phyloP scores from a whole-genome alignment of 2,888 invertebrate genomes.

The Lepidocyrtinus sp. region DNA sequence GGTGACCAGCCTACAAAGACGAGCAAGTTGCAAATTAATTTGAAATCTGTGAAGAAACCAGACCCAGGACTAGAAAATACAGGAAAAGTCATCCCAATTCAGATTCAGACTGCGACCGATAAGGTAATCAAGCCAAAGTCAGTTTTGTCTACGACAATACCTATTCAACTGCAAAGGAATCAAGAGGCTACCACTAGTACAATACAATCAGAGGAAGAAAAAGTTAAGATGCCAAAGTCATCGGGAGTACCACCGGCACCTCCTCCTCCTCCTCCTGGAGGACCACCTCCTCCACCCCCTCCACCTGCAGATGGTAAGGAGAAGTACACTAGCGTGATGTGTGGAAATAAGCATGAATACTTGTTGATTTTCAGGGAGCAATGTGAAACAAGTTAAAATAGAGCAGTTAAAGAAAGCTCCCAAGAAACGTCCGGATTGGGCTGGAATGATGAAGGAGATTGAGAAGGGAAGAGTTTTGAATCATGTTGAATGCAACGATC shows the following conservation, averaged over 20 bases:
- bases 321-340: neutral
- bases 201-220: no score
- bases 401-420: constrained; percentile 74
- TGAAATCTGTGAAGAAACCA: constrained; percentile 64
- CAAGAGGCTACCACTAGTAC: no score
- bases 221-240: no score
- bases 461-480: constrained; percentile 80
- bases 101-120: no score
- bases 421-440: constrained; percentile 79
- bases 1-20: constrained; percentile 28
- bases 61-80: constrained; percentile 37
- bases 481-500: constrained; percentile 89
- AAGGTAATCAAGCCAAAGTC: no score
- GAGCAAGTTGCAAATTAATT: constrained; percentile 62
- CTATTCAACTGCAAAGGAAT: no score
- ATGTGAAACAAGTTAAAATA: constrained; percentile 17
- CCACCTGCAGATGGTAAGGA: constrained; percentile 45
- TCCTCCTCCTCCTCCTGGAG: constrained; percentile 52
- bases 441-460: constrained; percentile 91
- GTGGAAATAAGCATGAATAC: neutral
- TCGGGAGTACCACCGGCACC: constrained; percentile 19
- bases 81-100: constrained; percentile 36
- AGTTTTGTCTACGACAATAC: no score
- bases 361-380: neutral
- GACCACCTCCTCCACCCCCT: constrained; percentile 63